Base-by-base conservation (phyloP, 2,113 vertebrate genomes). In the Callithrix jacchus region DNA sequence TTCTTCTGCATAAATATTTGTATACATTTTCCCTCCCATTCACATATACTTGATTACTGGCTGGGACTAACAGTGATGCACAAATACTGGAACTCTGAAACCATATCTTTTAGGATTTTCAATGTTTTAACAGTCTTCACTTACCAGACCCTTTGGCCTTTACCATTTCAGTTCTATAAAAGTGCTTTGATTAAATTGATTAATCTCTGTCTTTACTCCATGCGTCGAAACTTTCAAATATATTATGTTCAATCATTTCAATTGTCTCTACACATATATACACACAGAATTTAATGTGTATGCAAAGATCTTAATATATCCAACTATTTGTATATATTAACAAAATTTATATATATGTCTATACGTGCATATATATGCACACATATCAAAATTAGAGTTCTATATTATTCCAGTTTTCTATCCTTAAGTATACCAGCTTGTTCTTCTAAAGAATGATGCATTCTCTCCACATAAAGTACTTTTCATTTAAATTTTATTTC, bases 371-470 rank as follows among this genome's bases (percentile, higher is more conserved):
- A 42, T 61, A 40, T 16, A 70, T 71, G 35, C 14, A 91, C 4
- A 84, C 21, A 70, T 20, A 77, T 56, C 35, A 54, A 94, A 94
- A 89, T 76, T 92, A 42, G 76, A 87, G 23, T 86, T 96, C 18
- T 85, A 0, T 87, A 73, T 94, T 89, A 79, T 95, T 89, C 3
- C 17, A 93, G 27, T 30, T 91, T 84, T 5, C 85, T 52, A 81
- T 64, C 6, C 42, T 52, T 52, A 10, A 94, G 84, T 92, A 56
- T 89, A 25, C 14, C 80, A 92, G 2, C 25, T 89, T 87, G 9
- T 64, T 89, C 54, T 79, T 40, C 23, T 20, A 97, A 96, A 92
- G 21, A 89, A 85, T 87, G 2, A 35, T 95, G 92, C 45, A 84
- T 91, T 94, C 49, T 92, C 7, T 96, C 66, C 42, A 9, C 80